phyloP scores from a whole-genome alignment of 2,797 vertebrate genomes.

The Rhabdomys pumilio region DNA sequence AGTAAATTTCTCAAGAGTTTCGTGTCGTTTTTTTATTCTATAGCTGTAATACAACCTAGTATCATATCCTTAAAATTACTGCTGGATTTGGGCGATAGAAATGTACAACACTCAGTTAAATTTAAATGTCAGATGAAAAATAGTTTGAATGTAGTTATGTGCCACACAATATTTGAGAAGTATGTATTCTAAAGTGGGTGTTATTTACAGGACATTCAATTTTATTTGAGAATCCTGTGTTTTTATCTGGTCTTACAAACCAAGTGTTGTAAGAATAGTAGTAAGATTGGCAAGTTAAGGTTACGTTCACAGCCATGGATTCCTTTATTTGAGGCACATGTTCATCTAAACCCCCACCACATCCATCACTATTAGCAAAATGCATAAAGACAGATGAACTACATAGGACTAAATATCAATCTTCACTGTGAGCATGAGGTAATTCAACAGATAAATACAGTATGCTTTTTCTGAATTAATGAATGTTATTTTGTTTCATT shows the following conservation, averaged over 20 bases:
- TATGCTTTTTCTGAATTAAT: not conserved
- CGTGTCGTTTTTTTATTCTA: not conserved
- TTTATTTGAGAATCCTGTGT: not conserved
- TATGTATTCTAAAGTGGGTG: not conserved
- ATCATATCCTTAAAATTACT: not conserved
- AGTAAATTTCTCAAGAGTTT: not conserved
- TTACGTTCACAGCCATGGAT: not conserved
- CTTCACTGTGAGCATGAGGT: not conserved
- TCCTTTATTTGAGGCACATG: not conserved
- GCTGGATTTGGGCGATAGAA: not conserved
- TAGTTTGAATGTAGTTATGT: not conserved
- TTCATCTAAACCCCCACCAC: not conserved
- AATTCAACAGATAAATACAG: not conserved
- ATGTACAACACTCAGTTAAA: not conserved
- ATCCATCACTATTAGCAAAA: not conserved
- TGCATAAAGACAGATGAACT: not conserved
- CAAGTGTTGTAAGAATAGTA: not conserved
- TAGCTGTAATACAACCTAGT: not conserved
- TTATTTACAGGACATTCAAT: not conserved
- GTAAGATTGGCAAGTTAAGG: not conserved
- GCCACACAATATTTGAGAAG: not conserved
- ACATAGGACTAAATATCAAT: not conserved
- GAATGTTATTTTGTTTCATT: not conserved
- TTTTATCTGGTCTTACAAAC: not conserved
- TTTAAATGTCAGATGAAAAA: conserved; percentile 54